Conservation (phyloP, 2,113 vertebrate genomes). For the Nothobranchius kuhntae region DNA sequence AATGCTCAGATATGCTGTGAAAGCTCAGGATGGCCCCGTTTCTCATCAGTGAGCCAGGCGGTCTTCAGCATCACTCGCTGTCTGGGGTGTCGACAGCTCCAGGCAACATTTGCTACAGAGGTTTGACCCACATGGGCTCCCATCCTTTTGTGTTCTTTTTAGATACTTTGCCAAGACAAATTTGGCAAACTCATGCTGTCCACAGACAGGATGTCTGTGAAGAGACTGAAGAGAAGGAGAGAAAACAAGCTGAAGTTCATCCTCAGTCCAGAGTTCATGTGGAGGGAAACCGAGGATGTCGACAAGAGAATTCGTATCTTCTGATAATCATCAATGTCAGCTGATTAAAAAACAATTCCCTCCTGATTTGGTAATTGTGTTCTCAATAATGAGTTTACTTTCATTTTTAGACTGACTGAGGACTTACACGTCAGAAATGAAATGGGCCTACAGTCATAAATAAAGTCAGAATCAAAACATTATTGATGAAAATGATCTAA, state of each 20-base stretch:
- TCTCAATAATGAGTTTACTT: too few relatives aligned
- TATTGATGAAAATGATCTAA: too few relatives aligned
- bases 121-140: slow-evolving; percentile 45
- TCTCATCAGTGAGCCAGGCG: slow-evolving; percentile 55
- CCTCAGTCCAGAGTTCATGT: slow-evolving; percentile 66
- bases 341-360: too few relatives aligned
- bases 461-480: too few relatives aligned
- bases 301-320: slow-evolving; percentile 4
- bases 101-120: slow-evolving; percentile 56
- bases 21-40: slow-evolving; percentile 48
- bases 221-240: slow-evolving; percentile 32
- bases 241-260: slow-evolving; percentile 58
- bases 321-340: not conserved
- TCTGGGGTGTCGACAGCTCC: slow-evolving; percentile 46
- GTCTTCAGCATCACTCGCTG: slow-evolving; percentile 29
- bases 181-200: slow-evolving; percentile 58
- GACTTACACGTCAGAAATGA: too few relatives aligned
- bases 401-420: too few relatives aligned
- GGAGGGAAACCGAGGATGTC: slow-evolving; percentile 31
- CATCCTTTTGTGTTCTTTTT: slow-evolving; percentile 36
- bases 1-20: slow-evolving; percentile 48
- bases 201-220: slow-evolving; percentile 12
- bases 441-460: too few relatives aligned
- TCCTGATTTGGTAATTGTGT: too few relatives aligned
- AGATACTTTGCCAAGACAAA: slow-evolving; percentile 48